Conservation (phyloP, 2,797 vertebrate genomes). For the Falco cherrug region DNA sequence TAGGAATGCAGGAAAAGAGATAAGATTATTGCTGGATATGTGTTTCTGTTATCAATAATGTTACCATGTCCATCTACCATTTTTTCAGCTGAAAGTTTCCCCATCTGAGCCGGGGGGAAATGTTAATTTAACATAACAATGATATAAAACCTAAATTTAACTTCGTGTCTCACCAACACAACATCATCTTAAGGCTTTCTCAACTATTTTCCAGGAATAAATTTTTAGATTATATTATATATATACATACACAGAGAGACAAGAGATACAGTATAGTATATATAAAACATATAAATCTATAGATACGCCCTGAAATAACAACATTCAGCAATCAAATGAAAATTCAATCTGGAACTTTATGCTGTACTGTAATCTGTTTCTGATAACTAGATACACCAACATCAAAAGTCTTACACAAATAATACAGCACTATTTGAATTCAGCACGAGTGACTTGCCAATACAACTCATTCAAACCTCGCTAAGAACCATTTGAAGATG, state of each 20-base stretch:
- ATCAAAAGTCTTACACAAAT: neutral
- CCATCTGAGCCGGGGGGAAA: neutral
- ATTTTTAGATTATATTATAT: neutral
- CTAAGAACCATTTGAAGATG: neutral
- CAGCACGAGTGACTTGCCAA: neutral
- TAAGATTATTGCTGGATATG: neutral
- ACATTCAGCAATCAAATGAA: neutral
- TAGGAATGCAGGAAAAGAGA: neutral
- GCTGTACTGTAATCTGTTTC: neutral
- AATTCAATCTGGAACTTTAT: neutral
- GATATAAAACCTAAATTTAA: neutral
- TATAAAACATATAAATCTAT: neutral
- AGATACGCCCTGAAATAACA: neutral
- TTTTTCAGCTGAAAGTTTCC: neutral
- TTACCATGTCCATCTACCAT: neutral
- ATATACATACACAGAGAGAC: fast-evolving
- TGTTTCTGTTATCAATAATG: neutral
- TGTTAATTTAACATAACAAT: neutral
- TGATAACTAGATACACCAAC: neutral
- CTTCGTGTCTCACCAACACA: neutral
- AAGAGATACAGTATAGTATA: neutral
- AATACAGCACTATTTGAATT: neutral
- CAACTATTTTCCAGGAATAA: neutral
- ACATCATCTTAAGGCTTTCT: neutral
- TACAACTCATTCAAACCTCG: constrained; percentile 4